Conservation (phyloP, 2,797 vertebrate genomes). For the Etheostoma perlongum region DNA sequence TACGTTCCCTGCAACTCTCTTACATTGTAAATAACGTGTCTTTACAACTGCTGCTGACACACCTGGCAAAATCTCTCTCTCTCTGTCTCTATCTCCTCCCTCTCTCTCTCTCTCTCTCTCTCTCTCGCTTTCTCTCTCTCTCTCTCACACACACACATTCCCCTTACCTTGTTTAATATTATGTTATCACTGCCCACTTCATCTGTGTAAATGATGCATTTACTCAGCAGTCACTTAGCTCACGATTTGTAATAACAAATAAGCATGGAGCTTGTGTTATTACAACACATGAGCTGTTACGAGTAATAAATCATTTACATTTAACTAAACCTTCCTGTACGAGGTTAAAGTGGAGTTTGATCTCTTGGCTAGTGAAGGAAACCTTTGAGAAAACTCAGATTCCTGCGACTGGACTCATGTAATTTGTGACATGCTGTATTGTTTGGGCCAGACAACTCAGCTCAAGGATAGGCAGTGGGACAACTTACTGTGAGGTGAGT, state of each 20-base stretch:
- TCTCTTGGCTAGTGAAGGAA: conserved; percentile 38
- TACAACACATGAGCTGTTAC: conserved; percentile 31
- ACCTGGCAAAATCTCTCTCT: not conserved
- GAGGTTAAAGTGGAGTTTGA: conserved; percentile 81
- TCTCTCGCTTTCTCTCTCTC: no score
- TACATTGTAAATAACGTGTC: not conserved
- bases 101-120: no score
- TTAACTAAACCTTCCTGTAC: conserved; percentile 67
- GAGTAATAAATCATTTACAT: conserved; percentile 79
- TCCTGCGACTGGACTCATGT: conserved; percentile 1
- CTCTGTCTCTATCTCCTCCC: no score
- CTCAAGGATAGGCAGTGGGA: conserved; percentile 11
- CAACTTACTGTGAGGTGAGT: conserved; percentile 65
- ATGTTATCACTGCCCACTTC: not conserved
- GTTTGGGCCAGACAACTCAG: conserved; percentile 5
- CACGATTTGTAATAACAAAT: no score
- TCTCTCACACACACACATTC: not conserved
- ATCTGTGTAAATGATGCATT: not conserved
- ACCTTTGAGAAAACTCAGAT: not conserved
- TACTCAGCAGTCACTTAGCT: conserved; percentile 13
- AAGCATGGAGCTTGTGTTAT: conserved; percentile 15
- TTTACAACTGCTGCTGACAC: conserved; percentile 26
- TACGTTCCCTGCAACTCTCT: not conserved
- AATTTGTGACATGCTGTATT: conserved; percentile 19
- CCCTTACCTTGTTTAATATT: not conserved